Base-by-base conservation (phyloP, 2,797 vertebrate species). In the Adelosebastes latens region DNA sequence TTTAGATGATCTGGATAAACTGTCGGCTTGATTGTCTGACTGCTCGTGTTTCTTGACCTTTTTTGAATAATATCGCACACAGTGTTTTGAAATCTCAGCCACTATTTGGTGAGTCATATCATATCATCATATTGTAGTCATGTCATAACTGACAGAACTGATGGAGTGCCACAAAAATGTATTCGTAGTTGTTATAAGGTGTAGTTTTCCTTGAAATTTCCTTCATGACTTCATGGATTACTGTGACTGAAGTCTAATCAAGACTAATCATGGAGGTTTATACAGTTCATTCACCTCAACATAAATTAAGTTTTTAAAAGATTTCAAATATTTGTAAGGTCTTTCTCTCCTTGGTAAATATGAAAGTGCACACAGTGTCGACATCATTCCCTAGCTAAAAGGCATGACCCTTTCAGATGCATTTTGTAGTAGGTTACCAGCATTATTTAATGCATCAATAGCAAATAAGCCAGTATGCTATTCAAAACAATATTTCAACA, bases 241-340 rank as follows among this genome's bases (percentile, higher is more conserved):
- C 59, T 63, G 29, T 12, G 14, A 63, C 18, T 66, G 39, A 68
- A 27, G 4, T 39, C 24, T 53, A 74, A 64, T 39, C 10, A 73
- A 73, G 29, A 8, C 16, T 25, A 62, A 53, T 63, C 46, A 55
- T 34, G 14, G 3, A 24, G 25, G 9, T 16, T 6, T 29, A 16
- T n/a, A 25, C 31, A 56, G 64, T 75, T 42, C 1, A 61, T 73
- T 67, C 24, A 46, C 14, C 24, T 52, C 5, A 3, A 49, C 46
- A 20, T 49, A 20, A 49, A 49, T 49, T 2, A 18, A n/a, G 10
- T 24, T 46, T 69, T 18, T 55, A 24, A 49, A 53, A 53, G 49
- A 53, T 58, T 58, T 61, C 14, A 14, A 49, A 31, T 16, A 22
- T 24, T 63, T 53, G 2, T 20, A 49, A 49, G 52, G 22, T 25